Evolutionary conservation across 2,113 vertebrate genomes (phyloP), one percentile per base, ranked within the genome.

Genomic region (Athene cunicularia): DNA sequence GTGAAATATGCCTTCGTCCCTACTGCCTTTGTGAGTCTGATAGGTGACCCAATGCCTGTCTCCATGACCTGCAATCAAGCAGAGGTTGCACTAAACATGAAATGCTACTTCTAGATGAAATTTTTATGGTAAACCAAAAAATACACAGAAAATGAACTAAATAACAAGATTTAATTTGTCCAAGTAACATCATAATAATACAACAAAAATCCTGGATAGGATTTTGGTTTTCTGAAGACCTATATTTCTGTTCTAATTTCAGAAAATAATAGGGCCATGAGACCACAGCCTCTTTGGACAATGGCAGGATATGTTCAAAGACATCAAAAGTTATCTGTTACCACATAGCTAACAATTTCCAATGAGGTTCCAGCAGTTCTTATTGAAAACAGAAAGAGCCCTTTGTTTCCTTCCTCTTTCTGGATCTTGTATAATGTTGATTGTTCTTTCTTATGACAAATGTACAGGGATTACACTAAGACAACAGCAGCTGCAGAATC

Each of bases 351-450:
- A 94, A 88, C 62, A 88, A 95, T 94, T 95, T 79, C 63, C 82
- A 94, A 37, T 73, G 92, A 95, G 88, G 72, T 94, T 88, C 63
- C 86, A 92, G 71, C 85, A 92, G 80, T 77, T 95, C 74, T 91
- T 86, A 92, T 13, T 93, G 86, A 93, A 95, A 96, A 85, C 88
- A 97, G 91, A 96, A 87, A 93, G 89, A 96, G 77, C 68, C 76
- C 80, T 96, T 97, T 96, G 94, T 95, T 96, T 93, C 91, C 93
- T 97, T 96, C 94, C 87, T 94, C 86, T 91, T 89, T 94, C 84
- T 91, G 79, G 43, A 93, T 87, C 66, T 94, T 71, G 80, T 58
- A 81, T 77, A 97, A 94, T 66, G 91, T 75, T 56, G 76, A 97
- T 95, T 96, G 95, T 97, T 96, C 86, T 91, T 91, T 81, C 83